These are phyloP conservation scores for Pollenia labialis DNA, from an alignment of 2,888 invertebrate genomes.

Conservation along the genomic window DNA sequence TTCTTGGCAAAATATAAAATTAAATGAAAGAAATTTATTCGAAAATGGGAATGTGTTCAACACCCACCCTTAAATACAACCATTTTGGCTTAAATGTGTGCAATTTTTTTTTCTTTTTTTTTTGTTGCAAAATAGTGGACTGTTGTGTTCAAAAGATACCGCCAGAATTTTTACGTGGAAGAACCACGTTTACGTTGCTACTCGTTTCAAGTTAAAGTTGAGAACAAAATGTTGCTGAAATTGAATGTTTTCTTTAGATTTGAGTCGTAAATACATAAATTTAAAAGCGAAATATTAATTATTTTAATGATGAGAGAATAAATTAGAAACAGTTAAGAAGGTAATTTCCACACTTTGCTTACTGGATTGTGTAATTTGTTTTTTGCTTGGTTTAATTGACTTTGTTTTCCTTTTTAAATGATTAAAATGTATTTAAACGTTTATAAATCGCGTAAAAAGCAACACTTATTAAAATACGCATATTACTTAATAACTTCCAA, in stretches of 20 bases:
- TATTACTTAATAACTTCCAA: no score
- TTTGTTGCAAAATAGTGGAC: constrained; percentile 32
- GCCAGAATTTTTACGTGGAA: background rate
- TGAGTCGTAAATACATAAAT: constrained; percentile 22
- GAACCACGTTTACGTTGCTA: background rate
- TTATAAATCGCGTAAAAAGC: no score
- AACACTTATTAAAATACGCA: no score
- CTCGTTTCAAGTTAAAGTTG: background rate
- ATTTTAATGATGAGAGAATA: constrained; percentile 35
- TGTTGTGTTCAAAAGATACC: constrained; percentile 17
- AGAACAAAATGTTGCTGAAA: background rate
- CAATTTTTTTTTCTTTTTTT: background rate
- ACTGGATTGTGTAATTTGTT: constrained; percentile 2
- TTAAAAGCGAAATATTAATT: constrained; percentile 22
- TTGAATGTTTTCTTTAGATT: background rate
- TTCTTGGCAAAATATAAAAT: constrained; percentile 37
- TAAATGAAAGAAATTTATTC: constrained; percentile 24
- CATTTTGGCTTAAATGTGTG: constrained; percentile 41
- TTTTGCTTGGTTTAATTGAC: constrained; percentile 22
- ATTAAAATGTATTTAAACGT: no score
- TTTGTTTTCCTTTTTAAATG: no score
- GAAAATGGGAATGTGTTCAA: constrained; percentile 27
- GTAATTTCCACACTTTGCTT: background rate
- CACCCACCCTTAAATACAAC: constrained; percentile 63
- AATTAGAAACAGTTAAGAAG: constrained; percentile 7